Conservation (phyloP, 1,140 invertebrate genomes). For the Dendrolimus punctatus region DNA sequence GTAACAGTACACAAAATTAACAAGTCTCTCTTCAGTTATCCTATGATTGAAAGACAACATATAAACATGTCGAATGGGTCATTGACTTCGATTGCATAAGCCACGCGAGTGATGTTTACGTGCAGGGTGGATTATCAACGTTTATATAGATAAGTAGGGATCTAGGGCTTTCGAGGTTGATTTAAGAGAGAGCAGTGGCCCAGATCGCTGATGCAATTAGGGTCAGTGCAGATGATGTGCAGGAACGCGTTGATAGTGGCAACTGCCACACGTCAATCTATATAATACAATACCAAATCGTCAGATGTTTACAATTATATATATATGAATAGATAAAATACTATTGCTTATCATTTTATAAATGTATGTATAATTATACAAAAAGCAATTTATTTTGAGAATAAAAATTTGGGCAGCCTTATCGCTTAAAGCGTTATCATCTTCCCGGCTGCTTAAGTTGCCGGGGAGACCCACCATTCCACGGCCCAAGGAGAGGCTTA, state of each 20-base stretch:
- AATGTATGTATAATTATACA: too few species aligned
- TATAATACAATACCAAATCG: slow-evolving; percentile 1
- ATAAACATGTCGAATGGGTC: slow-evolving; percentile 46
- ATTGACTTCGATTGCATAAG: slow-evolving; percentile 59
- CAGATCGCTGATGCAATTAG: slow-evolving; percentile 56
- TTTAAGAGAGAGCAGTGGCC: slow-evolving; percentile 67
- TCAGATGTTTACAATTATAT: slow-evolving; percentile 7
- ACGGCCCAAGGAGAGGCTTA: too few species aligned
- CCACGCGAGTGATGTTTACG: slow-evolving; percentile 28
- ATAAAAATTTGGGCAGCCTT: too few species aligned
- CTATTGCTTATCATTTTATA: too few species aligned
- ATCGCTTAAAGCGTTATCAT: too few species aligned
- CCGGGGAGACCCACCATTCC: too few species aligned
- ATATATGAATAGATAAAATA: not conserved
- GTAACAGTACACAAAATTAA: slow-evolving; percentile 23
- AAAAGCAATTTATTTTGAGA: too few species aligned
- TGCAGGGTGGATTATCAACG: slow-evolving; percentile 45
- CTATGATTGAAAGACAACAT: slow-evolving; percentile 25
- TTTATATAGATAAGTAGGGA: slow-evolving; percentile 44
- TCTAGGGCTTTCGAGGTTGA: slow-evolving; percentile 64
- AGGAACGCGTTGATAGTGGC: slow-evolving; percentile 29
- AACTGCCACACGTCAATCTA: slow-evolving; percentile 28
- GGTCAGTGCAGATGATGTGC: slow-evolving; percentile 56
- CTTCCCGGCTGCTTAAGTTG: too few species aligned
- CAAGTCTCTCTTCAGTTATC: slow-evolving; percentile 20